phyloP scores from a whole-genome alignment of 2,113 vertebrate genomes.

The Mirounga angustirostris region DNA sequence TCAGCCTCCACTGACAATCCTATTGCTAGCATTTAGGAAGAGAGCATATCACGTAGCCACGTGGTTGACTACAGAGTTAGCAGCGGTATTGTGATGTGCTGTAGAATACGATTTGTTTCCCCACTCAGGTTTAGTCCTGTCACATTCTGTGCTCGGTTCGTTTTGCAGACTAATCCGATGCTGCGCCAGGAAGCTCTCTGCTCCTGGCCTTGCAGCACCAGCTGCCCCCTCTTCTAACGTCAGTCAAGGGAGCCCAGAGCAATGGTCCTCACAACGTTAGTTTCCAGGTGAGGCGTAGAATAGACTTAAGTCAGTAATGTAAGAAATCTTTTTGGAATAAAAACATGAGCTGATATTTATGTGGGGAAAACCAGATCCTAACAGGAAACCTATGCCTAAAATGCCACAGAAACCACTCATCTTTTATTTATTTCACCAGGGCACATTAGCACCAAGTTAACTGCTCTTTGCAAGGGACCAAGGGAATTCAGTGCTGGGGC shows the following conservation, averaged over 20 bases:
- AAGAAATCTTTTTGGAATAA: slow-evolving; percentile 78
- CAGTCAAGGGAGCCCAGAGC: neutral
- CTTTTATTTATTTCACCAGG: slow-evolving; percentile 82
- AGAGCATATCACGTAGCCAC: slow-evolving; percentile 80
- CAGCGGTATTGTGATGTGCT: slow-evolving; percentile 87
- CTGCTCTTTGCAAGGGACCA: slow-evolving; percentile 75
- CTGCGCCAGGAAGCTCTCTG: slow-evolving; percentile 77
- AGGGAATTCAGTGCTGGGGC: slow-evolving; percentile 69
- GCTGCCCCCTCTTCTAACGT: slow-evolving; percentile 81
- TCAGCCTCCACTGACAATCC: slow-evolving; percentile 74
- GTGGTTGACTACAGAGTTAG: slow-evolving; percentile 90
- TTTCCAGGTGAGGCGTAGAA: slow-evolving; percentile 92
- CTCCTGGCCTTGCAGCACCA: slow-evolving; percentile 75
- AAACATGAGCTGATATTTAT: slow-evolving; percentile 84
- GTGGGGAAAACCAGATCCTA: slow-evolving; percentile 72
- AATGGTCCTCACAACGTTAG: slow-evolving; percentile 81
- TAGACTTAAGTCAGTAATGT: slow-evolving; percentile 64
- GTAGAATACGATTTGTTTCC: slow-evolving; percentile 70
- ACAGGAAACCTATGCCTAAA: slow-evolving; percentile 72
- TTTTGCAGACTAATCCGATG: slow-evolving; percentile 81
- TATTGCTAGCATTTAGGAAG: slow-evolving; percentile 77
- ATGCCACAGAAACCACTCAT: slow-evolving; percentile 73
- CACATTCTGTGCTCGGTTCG: slow-evolving; percentile 85
- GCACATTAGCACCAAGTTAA: slow-evolving; percentile 92
- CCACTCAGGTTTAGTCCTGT: slow-evolving; percentile 76